These are phyloP conservation scores for Pemphigus obesinymphae DNA, from an alignment of 1,140 invertebrate species.

Conservation along the genomic window DNA sequence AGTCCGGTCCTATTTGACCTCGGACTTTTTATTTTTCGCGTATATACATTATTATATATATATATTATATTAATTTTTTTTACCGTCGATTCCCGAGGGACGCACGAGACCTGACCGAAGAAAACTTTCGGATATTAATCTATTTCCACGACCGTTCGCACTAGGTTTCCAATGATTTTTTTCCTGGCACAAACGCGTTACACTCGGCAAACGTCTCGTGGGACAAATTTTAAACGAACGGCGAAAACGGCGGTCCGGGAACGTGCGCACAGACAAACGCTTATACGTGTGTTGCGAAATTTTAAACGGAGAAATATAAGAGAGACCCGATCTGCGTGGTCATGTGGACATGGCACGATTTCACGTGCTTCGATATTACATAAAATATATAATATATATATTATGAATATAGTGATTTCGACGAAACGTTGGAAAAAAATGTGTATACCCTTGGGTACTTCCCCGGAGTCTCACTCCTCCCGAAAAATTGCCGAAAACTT, in stretches of 20 bases:
- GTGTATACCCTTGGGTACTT: too few relatives aligned
- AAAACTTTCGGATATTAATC: constrained; percentile 1
- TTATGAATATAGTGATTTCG: too few relatives aligned
- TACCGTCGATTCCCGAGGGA: neutral
- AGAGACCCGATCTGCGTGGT: neutral
- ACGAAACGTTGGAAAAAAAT: too few relatives aligned
- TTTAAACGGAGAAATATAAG: too few relatives aligned
- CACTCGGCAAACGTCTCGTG: neutral
- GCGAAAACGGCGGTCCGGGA: neutral
- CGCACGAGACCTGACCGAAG: neutral
- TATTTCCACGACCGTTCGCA: neutral
- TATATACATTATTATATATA: too few relatives aligned
- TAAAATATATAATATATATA: too few relatives aligned
- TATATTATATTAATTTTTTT: neutral
- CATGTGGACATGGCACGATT: neutral
- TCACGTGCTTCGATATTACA: too few relatives aligned
- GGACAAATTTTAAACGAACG: neutral
- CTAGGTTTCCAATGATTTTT: neutral
- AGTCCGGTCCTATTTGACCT: neutral
- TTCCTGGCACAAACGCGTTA: neutral
- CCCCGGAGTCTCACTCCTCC: too few relatives aligned
- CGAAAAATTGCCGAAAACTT: too few relatives aligned
- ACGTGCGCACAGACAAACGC: neutral
- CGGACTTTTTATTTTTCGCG: neutral
- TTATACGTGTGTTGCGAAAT: too few relatives aligned